Evolutionary conservation across 2,888 invertebrate genomes (phyloP), one percentile per base, ranked within the genome.

Genomic region (Falcaria lacertinaria): DNA sequence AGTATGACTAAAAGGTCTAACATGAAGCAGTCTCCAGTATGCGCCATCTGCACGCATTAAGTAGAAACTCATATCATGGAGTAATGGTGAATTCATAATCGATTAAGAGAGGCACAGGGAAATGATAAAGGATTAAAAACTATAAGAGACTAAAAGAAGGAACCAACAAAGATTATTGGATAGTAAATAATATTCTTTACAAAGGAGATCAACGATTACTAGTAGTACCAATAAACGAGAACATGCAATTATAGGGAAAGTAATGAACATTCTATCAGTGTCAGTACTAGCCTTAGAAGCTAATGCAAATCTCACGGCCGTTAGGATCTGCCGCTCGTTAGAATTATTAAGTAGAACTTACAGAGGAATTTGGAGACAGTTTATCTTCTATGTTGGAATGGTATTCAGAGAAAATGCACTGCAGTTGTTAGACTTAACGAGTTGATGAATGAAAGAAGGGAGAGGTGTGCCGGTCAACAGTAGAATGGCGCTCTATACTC

Each of bases 21-120:
- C 56, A 60, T 16, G 2, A 53, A 13, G 2, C 39, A 1, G 57
- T 53, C 0, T 7, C 19, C 0, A 47, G 42, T 11, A 69, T 74
- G 65, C 37, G 42, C 15, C 69, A 74, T 45, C 64, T 50, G 0
- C 73, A 75, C 48, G 52, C 54, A 0, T 15, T 60, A 3, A 55
- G 53, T n/a, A 32, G 51, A 17, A 43, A 39, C n/a, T 49, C 42
- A 17, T 49, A 33, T 34, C 25, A 45, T 22, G 17, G 1, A 32
- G 36, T 25, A 34, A 19, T 17, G 28, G 19, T 33, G 15, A 43
- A 34, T 6, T 34, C 45, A 43, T 41, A 40, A 13, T 5, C 28
- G 40, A 15, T n/a, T 48, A 3, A 19, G 19, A 22, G 1, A 15
- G 16, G 50, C 53, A 13, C 54, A 57, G 34, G 34, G 50, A 2